Evolutionary conservation across 1,140 invertebrate genomes (phyloP).

Genomic region (Euwallacea fornicatus): DNA sequence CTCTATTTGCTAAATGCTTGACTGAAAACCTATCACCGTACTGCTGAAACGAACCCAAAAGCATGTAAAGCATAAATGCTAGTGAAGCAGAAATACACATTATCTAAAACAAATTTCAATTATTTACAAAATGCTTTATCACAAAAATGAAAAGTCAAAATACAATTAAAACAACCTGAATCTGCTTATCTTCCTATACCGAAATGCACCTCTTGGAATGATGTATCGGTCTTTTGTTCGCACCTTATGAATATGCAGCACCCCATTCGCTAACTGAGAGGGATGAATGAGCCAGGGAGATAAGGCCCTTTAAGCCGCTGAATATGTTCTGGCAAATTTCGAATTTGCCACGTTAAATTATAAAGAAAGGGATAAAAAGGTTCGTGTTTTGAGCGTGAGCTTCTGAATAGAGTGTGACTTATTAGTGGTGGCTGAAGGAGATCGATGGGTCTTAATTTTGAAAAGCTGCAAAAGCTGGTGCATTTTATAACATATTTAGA

Average conservation of each 20-base stretch:
- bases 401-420: not conserved
- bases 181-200: constrained; percentile 4
- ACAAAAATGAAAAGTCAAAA: no score
- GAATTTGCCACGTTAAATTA: constrained; percentile 4
- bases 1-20: not conserved
- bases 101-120: no score
- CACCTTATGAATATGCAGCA: constrained; percentile 13
- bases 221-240: constrained; percentile 19
- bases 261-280: constrained; percentile 18
- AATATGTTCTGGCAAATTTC: constrained; percentile 12
- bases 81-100: no score
- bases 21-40: no score
- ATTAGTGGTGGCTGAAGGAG: constrained; percentile 1
- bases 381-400: not conserved
- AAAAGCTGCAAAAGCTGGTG: no score
- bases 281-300: constrained; percentile 14
- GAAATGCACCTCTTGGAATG: constrained; percentile 10
- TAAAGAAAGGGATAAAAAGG: constrained; percentile 12
- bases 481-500: no score
- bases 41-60: no score
- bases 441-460: no score
- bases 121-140: no score
- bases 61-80: no score
- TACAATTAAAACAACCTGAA: not conserved
- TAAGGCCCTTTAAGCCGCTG: constrained; percentile 6